Evolutionary conservation across 2,113 vertebrate genomes (phyloP).

Genomic region (Paramisgurnus dabryanus): DNA sequence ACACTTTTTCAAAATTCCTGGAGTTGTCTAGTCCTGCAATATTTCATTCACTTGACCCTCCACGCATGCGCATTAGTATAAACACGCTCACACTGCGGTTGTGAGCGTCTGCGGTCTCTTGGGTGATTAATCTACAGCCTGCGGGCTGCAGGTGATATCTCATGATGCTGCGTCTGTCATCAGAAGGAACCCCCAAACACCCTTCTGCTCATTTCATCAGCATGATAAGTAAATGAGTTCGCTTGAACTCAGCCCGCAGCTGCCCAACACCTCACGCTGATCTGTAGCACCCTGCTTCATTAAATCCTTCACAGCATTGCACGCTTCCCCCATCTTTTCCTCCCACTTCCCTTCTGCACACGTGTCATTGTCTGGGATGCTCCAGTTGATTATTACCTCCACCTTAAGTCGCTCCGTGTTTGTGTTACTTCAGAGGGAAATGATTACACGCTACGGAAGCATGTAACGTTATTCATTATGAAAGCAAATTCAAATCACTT

Average conservation of each 20-base stretch:
- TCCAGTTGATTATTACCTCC: slow-evolving; percentile 30
- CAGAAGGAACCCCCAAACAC: not conserved
- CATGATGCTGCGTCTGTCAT: not conserved
- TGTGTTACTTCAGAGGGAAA: slow-evolving; percentile 30
- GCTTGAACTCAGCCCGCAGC: slow-evolving; percentile 33
- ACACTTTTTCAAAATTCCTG: no score
- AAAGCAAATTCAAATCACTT: not conserved
- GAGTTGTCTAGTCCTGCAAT: not conserved
- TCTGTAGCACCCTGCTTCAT: slow-evolving; percentile 25
- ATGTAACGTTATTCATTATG: not conserved
- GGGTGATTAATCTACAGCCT: slow-evolving; percentile 18
- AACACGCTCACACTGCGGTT: not conserved
- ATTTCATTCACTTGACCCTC: slow-evolving; percentile 1
- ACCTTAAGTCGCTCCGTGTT: slow-evolving; percentile 7
- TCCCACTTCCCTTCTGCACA: slow-evolving; percentile 22
- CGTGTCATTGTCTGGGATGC: slow-evolving; percentile 15
- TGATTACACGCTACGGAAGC: slow-evolving; percentile 6
- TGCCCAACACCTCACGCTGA: not conserved
- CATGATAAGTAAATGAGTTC: slow-evolving; percentile 35
- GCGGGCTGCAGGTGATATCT: slow-evolving; percentile 21
- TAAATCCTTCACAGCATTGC: slow-evolving; percentile 11
- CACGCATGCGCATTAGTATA: not conserved
- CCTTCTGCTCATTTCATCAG: slow-evolving; percentile 29
- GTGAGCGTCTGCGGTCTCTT: not conserved
- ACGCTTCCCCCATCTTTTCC: not conserved